These are phyloP conservation scores for Aurelia aurita DNA, from an alignment of 30 jellyfish, hydroid and myxozoan genomes.

Conservation along the genomic window DNA sequence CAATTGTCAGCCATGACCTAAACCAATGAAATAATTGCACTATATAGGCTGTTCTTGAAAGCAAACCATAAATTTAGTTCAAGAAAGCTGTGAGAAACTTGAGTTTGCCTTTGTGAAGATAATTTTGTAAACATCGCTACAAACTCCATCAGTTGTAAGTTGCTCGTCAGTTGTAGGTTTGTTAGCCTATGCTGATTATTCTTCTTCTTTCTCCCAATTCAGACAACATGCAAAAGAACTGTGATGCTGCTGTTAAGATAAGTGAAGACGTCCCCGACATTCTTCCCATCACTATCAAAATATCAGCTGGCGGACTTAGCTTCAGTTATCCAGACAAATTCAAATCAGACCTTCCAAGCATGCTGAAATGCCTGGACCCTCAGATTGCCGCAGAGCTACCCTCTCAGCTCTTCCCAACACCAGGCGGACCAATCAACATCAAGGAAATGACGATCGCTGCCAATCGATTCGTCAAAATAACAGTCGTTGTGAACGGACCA, in stretches of 20 bases:
- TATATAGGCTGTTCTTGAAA: too few relatives aligned
- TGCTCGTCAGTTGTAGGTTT: too few relatives aligned
- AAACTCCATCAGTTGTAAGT: too few relatives aligned
- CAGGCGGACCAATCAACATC: conserved; percentile 62
- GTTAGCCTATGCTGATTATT: neutral
- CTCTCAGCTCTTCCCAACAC: conserved; percentile 59
- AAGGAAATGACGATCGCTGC: conserved; percentile 59
- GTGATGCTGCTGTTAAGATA: conserved; percentile 32
- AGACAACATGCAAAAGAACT: conserved; percentile 60
- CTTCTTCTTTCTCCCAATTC: neutral
- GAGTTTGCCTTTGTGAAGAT: too few relatives aligned
- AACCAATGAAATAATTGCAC: too few relatives aligned
- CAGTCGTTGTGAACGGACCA: conserved; percentile 64
- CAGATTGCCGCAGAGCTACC: conserved; percentile 75
- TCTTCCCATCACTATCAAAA: conserved; percentile 50
- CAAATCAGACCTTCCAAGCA: conserved; percentile 66
- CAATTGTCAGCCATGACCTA: too few relatives aligned
- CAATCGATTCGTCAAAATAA: conserved; percentile 34
- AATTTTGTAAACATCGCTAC: too few relatives aligned
- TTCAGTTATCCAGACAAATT: conserved; percentile 66
- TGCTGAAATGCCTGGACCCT: conserved; percentile 74
- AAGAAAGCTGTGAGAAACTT: too few relatives aligned
- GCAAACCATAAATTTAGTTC: too few relatives aligned
- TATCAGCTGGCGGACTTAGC: conserved; percentile 53
- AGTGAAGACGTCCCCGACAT: conserved; percentile 51